These are phyloP conservation scores for Oconnorella tubifera DNA, from an alignment of 2,888 invertebrate genomes.

Conservation along the genomic window DNA sequence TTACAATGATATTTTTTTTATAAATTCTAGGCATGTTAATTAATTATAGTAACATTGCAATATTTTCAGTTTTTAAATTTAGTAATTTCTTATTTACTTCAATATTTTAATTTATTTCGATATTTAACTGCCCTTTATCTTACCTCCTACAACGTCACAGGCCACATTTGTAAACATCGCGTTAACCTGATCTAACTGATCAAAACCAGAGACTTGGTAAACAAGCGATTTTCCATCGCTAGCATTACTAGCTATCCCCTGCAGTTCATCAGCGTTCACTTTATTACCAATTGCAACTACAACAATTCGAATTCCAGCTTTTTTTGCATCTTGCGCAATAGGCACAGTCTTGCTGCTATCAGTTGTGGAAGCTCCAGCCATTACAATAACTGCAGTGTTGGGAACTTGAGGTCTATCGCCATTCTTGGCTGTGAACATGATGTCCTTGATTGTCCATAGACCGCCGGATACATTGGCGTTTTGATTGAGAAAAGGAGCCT, in stretches of 20 bases:
- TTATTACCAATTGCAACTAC: constrained; percentile 3
- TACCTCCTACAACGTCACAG: constrained; percentile 5
- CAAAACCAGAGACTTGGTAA: constrained; percentile 20
- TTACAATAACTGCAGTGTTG: not conserved
- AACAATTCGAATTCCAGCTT: not conserved
- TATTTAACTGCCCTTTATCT: not conserved
- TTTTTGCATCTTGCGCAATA: not conserved
- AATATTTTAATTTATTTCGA: no score
- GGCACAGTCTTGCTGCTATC: not conserved
- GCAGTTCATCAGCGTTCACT: constrained; percentile 17
- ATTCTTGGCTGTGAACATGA: not conserved
- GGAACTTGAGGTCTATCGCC: not conserved
- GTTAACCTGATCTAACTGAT: constrained; percentile 1
- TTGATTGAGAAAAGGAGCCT: constrained; percentile 33
- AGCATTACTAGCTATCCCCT: constrained; percentile 15
- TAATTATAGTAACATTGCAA: no score
- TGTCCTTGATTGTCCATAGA: constrained; percentile 11
- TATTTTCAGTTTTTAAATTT: no score
- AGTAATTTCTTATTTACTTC: no score
- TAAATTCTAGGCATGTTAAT: no score
- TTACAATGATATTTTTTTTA: no score
- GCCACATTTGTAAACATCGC: constrained; percentile 3
- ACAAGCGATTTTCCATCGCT: not conserved
- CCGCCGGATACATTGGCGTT: constrained; percentile 31
- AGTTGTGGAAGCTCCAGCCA: not conserved